These are phyloP conservation scores for Tuberolachnus salignus DNA, from an alignment of 2,888 invertebrate genomes.

Conservation along the genomic window DNA sequence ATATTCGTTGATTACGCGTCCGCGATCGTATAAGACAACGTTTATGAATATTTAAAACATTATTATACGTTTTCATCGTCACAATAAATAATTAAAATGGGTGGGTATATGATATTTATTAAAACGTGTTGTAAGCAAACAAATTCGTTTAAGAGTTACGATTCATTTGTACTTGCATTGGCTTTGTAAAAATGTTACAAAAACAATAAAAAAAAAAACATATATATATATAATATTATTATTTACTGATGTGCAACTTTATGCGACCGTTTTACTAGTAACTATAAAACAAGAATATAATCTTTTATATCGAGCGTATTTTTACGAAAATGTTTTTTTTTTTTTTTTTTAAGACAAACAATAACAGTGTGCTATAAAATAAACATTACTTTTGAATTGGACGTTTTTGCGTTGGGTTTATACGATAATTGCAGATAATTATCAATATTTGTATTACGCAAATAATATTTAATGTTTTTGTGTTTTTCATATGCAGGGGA, in stretches of 20 bases:
- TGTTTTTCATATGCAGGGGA: too few relatives aligned
- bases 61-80: background rate
- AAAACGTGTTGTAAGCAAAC: background rate
- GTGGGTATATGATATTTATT: too few relatives aligned
- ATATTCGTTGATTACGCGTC: too few relatives aligned
- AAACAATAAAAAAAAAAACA: conserved; percentile 35
- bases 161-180: background rate
- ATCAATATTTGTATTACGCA: too few relatives aligned
- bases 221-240: too few relatives aligned
- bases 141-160: background rate
- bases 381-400: background rate
- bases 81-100: background rate
- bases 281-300: conserved; percentile 36
- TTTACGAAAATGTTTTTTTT: background rate
- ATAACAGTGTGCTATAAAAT: background rate
- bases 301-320: conserved; percentile 19
- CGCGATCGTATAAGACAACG: background rate
- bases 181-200: conserved; percentile 5
- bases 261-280: conserved; percentile 7
- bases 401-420: background rate
- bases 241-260: conserved; percentile 30
- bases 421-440: background rate
- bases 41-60: background rate
- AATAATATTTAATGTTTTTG: too few relatives aligned
- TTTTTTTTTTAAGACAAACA: background rate